These are phyloP conservation scores for Drosophila trapezifrons DNA, from an alignment of 1,140 invertebrate species.

Conservation along the genomic window DNA sequence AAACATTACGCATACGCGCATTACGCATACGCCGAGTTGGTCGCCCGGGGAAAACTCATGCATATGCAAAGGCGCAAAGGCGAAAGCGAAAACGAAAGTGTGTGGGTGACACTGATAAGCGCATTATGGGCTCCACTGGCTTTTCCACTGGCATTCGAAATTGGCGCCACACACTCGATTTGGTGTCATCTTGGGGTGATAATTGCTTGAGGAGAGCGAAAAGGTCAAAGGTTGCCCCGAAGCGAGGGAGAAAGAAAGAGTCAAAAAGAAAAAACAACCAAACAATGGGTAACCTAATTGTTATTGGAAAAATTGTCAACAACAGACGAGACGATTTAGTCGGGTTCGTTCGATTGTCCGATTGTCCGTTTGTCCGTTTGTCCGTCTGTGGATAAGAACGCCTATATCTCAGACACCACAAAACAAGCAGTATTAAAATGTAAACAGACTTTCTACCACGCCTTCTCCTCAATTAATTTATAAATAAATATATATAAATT, in stretches of 20 bases:
- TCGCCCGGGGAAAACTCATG: constrained; percentile 37
- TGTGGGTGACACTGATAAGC: constrained; percentile 71
- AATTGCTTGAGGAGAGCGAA: constrained; percentile 27
- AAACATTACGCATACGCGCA: constrained; percentile 30
- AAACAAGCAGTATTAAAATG: too few species aligned
- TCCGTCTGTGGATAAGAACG: too few species aligned
- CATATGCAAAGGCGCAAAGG: constrained; percentile 65
- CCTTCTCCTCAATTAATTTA: too few species aligned
- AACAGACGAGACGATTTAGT: neutral
- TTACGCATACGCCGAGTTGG: constrained; percentile 64
- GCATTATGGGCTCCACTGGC: constrained; percentile 70
- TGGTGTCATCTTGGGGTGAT: constrained; percentile 31
- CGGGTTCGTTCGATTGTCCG: too few species aligned
- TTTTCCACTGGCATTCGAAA: constrained; percentile 31
- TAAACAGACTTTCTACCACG: too few species aligned
- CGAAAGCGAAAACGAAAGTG: constrained; percentile 17
- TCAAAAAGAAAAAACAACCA: neutral
- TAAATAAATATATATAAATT: too few species aligned
- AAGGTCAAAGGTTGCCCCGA: constrained; percentile 55
- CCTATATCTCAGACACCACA: too few species aligned
- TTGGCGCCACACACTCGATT: constrained; percentile 19
- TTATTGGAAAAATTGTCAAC: constrained; percentile 23
- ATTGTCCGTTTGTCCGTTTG: too few species aligned
- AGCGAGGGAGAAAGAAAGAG: neutral
- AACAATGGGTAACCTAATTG: constrained; percentile 25